Percentiles rank a stretch among this genome's conserved stretches.
These are phyloP conservation scores for Rhagium mordax DNA, from an alignment of 2,888 invertebrate species.

Conservation along the genomic window DNA sequence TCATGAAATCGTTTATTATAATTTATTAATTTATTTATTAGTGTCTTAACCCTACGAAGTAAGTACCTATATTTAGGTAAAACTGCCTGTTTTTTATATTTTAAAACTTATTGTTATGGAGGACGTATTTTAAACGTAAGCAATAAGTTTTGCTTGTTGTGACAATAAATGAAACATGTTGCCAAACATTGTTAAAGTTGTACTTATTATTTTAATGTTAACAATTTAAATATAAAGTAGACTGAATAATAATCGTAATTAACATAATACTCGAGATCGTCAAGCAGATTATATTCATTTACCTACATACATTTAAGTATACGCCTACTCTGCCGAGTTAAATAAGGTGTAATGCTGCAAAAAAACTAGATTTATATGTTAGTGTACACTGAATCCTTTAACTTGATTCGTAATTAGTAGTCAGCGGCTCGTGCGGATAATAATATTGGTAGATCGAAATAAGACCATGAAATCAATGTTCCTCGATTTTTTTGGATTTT, in stretches of 20 bases:
- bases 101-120: not conserved
- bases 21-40: not conserved
- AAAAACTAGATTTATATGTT: not conserved
- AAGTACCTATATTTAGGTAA: conserved; percentile 1
- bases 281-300: conserved; percentile 9
- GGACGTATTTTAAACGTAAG: not conserved
- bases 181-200: conserved; percentile 22
- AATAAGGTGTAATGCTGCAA: not conserved
- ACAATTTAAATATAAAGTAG: conserved; percentile 29
- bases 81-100: not conserved
- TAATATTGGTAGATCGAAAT: no score
- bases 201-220: conserved; percentile 26
- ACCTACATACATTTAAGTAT: not conserved
- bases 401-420: not conserved
- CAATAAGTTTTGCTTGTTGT: conserved; percentile 1
- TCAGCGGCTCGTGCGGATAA: no score
- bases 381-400: not conserved
- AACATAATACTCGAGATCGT: conserved; percentile 14
- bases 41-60: not conserved
- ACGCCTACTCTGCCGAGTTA: not conserved
- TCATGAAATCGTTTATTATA: not conserved
- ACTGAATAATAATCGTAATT: conserved; percentile 23
- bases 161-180: conserved; percentile 26
- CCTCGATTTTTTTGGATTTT: no score
- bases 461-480: no score